These are phyloP conservation scores for Mactra quadrangularis DNA, from an alignment of 1,140 invertebrate genomes.

Conservation along the genomic window DNA sequence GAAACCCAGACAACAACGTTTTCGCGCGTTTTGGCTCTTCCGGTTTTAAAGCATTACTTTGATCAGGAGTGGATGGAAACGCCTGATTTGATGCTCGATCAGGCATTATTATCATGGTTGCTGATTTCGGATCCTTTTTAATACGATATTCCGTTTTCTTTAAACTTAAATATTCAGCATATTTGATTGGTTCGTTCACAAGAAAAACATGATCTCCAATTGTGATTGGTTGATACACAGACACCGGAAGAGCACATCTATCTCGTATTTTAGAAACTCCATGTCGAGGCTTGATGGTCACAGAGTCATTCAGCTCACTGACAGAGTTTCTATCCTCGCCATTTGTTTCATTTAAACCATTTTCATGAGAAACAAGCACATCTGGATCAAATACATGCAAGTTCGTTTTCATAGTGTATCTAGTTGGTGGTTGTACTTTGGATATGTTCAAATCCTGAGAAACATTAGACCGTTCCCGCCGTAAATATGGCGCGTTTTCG, in stretches of 20 bases:
- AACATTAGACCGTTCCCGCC: background rate
- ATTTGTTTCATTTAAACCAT: background rate
- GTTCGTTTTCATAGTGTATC: conserved; percentile 40
- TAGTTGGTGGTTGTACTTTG: background rate
- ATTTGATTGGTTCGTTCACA: conserved; percentile 47
- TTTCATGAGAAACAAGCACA: background rate
- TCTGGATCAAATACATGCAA: conserved; percentile 41
- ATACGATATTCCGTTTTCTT: conserved; percentile 23
- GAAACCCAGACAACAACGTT: background rate
- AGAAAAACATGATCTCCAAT: conserved; percentile 55
- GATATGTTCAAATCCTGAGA: too few species aligned
- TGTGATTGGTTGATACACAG: conserved; percentile 44
- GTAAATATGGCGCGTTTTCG: background rate
- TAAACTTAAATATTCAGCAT: conserved; percentile 32
- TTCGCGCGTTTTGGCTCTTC: background rate
- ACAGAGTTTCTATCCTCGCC: background rate
- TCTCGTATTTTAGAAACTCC: conserved; percentile 23
- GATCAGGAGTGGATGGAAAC: background rate
- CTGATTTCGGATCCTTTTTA: conserved; percentile 38
- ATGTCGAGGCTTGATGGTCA: conserved; percentile 7
- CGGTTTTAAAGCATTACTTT: background rate
- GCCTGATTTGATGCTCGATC: background rate
- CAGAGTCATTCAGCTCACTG: background rate
- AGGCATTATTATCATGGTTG: conserved; percentile 22
- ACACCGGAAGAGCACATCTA: conserved; percentile 52